Evolutionary conservation across 2,888 invertebrate species (phyloP).

Genomic region (Drosophila peninsularis): DNA sequence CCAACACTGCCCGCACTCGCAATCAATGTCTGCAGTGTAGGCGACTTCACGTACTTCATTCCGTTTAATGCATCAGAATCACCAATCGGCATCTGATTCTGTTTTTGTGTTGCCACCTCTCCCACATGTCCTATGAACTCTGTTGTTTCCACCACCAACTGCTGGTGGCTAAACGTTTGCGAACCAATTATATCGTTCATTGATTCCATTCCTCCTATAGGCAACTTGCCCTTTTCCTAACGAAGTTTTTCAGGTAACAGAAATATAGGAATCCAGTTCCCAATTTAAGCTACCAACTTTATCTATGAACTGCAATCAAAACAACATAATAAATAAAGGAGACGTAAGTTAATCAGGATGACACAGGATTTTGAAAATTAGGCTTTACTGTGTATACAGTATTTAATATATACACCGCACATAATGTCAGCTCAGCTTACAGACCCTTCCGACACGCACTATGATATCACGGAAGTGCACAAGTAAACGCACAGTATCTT

Average conservation of each 20-base stretch:
- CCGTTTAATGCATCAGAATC: conserved; percentile 24
- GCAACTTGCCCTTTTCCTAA: background rate
- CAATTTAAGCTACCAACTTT: conserved; percentile 13
- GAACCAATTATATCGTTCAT: conserved; percentile 87
- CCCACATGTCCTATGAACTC: conserved; percentile 55
- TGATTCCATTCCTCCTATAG: conserved; percentile 85
- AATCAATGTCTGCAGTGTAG: conserved; percentile 45
- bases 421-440: background rate
- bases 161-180: conserved; percentile 86
- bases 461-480: background rate
- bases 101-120: conserved; percentile 1
- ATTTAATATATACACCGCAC: background rate
- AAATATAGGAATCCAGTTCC: background rate
- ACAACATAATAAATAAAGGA: background rate
- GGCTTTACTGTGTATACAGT: background rate
- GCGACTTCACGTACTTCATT: conserved; percentile 44
- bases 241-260: background rate
- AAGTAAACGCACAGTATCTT: background rate
- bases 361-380: background rate
- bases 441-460: background rate
- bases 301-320: conserved; percentile 10
- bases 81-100: conserved; percentile 18
- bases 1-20: conserved; percentile 25
- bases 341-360: too few species aligned
- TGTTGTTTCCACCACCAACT: conserved; percentile 82